phyloP scores from a whole-genome alignment of 1,140 invertebrate species.

The Temnothorax longispinosus region DNA sequence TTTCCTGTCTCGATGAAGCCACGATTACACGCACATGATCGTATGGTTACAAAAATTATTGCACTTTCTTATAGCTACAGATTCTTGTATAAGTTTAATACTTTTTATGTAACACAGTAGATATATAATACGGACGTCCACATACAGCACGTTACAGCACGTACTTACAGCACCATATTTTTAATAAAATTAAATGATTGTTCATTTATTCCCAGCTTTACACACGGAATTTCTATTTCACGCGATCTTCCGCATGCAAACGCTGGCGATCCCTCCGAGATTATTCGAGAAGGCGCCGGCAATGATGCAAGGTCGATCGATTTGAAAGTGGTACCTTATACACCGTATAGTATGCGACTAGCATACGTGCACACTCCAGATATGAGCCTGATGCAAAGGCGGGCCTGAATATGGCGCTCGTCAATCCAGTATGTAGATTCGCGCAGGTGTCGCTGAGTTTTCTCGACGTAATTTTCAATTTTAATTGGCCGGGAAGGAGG shows the following conservation, averaged over 20 bases:
- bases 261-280: slow-evolving; percentile 25
- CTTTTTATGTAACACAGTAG: background rate
- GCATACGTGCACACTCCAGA: slow-evolving; percentile 34
- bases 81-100: background rate
- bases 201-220: background rate
- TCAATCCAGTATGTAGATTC: slow-evolving; percentile 81
- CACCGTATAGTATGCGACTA: slow-evolving; percentile 2
- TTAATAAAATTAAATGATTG: slow-evolving; percentile 2
- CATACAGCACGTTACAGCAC: background rate
- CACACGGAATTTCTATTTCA: background rate
- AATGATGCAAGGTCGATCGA: slow-evolving; percentile 64
- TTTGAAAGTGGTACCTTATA: slow-evolving; percentile 63
- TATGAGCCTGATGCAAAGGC: slow-evolving; percentile 57
- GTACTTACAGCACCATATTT: background rate
- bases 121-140: background rate
- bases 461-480: slow-evolving; percentile 75
- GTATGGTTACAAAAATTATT: background rate
- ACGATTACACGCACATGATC: background rate
- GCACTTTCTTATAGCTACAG: background rate
- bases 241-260: background rate
- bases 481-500: slow-evolving; percentile 70
- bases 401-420: slow-evolving; percentile 67
- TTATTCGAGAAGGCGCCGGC: slow-evolving; percentile 55
- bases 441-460: slow-evolving; percentile 76
- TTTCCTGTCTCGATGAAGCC: background rate